Base-by-base conservation (phyloP, 2,113 vertebrate species). In the Eidolon helvum region DNA sequence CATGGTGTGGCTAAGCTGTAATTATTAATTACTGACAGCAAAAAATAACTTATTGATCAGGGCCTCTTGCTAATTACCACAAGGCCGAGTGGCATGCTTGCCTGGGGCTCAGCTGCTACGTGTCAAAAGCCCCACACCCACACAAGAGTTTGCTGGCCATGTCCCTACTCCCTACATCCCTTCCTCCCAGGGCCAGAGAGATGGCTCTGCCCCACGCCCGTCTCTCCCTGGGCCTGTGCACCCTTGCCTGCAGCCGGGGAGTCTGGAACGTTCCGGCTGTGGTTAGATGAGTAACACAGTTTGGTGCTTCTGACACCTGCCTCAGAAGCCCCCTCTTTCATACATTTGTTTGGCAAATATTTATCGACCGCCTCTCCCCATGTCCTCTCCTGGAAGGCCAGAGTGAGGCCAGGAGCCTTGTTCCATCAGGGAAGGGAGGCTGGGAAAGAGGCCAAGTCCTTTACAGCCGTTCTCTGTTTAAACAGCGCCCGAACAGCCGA, bases 41-140 rank as follows among this genome's bases (percentile, higher is more conserved):
- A 99, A 99, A 99, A 98, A 99, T 98, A 98, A 98, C 98, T 98
- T 99, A 99, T 99, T 98, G 99, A 99, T 99, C 98, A 98, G 97
- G 98, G 89, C 98, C 91, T 98, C 11, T 84, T 24, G 96, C 98
- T 99, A 98, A 99, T 99, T 99, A 98, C 97, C 97, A 61, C 18
- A 91, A 97, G 97, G 97, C 94, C 0, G 15, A 95, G 93, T 83
- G 97, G 43, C 71, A 48, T 72, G 94, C 96, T 72, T 96, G 96
- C 96, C 94, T 80, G 77, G 96, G 96, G 97, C 95, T 97, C 55
- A 78, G 97, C 96, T 65, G 91, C 68, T 82, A 24, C 38, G 0
- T 22, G 86, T 91, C 91, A 87, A 69, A 79, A 94, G 84, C 71
- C 88, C 74, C 75, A 87, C 28, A 1, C 88, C 68, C 75, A 87